Evolutionary conservation across 53 echinoderm and acorn worm genomes (phyloP).

Genomic region (Echinarachnius parma): DNA sequence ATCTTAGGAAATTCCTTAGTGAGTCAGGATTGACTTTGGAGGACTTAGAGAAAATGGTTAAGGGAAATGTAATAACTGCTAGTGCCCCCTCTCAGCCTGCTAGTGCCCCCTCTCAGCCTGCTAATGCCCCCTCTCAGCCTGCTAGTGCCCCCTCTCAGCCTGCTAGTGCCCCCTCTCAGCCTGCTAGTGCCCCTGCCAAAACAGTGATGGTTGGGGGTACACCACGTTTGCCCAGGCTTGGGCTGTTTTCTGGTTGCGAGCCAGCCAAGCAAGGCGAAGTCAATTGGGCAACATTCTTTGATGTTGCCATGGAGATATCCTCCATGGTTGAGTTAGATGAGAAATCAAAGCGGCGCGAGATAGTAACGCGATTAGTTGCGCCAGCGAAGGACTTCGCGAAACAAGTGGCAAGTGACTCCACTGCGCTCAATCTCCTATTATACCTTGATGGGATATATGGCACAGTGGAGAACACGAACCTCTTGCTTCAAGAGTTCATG

Average conservation of each 20-base stretch:
- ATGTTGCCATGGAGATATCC: background rate
- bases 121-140: too few relatives aligned
- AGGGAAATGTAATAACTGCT: background rate
- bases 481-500: slow-evolving; percentile 24
- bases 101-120: too few relatives aligned
- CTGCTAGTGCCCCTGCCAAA: too few relatives aligned
- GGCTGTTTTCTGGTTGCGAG: background rate
- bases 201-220: background rate
- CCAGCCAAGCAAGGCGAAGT: slow-evolving; percentile 17
- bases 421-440: background rate
- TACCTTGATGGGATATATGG: slow-evolving; percentile 9
- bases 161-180: too few relatives aligned
- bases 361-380: background rate
- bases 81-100: too few relatives aligned
- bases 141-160: too few relatives aligned
- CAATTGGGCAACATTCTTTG: slow-evolving; percentile 7
- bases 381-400: slow-evolving; percentile 26
- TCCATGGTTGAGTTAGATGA: background rate
- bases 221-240: background rate
- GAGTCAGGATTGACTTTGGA: background rate
- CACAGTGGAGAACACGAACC: slow-evolving; percentile 3
- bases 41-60: background rate
- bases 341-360: background rate
- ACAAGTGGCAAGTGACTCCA: background rate
- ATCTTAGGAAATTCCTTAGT: background rate